Evolutionary conservation across 2,888 invertebrate species (phyloP).

Genomic region (Aleiodes alternator): DNA sequence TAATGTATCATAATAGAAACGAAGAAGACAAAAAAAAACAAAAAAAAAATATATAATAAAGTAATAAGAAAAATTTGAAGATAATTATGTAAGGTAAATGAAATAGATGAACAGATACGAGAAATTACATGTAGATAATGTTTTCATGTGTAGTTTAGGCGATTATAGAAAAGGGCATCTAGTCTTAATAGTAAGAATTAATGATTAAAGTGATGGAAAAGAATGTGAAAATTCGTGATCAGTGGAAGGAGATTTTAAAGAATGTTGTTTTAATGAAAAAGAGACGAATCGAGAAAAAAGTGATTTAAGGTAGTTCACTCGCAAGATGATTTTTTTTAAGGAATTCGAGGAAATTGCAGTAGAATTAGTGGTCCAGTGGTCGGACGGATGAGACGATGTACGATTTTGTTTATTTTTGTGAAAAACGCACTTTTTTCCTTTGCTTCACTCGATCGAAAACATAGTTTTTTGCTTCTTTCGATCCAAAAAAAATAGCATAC

Average conservation of each 20-base stretch:
- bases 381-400: no score
- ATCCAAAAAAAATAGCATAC: no score
- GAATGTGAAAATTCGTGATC: conserved; percentile 26
- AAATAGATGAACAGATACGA: conserved; percentile 40
- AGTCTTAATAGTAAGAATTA: conserved; percentile 61
- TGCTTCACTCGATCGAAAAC: no score
- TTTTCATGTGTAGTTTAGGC: conserved; percentile 74
- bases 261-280: conserved; percentile 30
- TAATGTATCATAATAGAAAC: conserved; percentile 33
- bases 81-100: conserved; percentile 24
- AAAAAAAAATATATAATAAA: conserved; percentile 26
- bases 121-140: conserved; percentile 72
- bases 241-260: conserved; percentile 21
- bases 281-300: background rate
- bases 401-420: no score
- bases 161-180: conserved; percentile 67
- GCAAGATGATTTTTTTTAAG: no score
- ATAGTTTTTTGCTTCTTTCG: no score
- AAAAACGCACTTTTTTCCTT: no score
- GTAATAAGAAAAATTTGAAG: conserved; percentile 14
- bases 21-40: background rate
- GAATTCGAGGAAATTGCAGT: no score
- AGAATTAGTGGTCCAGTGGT: no score
- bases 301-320: background rate
- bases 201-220: conserved; percentile 26